Evolutionary conservation across 2,113 vertebrate genomes (phyloP).

Genomic region (Takifugu bimaculatus): DNA sequence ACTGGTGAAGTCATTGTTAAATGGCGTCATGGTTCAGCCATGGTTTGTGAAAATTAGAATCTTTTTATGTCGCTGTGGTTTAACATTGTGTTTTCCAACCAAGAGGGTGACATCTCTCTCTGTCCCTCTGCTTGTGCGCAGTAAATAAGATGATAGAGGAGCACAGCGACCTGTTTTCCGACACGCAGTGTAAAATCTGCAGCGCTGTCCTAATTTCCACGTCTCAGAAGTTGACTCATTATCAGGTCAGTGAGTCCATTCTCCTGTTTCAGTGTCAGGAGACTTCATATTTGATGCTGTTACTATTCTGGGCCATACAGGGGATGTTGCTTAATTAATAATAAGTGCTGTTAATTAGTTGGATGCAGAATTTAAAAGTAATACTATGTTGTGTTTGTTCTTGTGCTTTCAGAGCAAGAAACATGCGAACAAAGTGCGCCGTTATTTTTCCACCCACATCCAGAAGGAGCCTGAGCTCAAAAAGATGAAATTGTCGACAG

Average conservation of each 20-base stretch:
- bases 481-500: conserved; percentile 55
- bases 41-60: not conserved
- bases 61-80: conserved; percentile 5
- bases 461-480: conserved; percentile 74
- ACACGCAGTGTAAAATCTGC: conserved; percentile 93
- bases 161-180: conserved; percentile 91
- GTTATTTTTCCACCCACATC: conserved; percentile 82
- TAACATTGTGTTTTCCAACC: not conserved
- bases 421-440: conserved; percentile 93
- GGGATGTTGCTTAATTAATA: not conserved
- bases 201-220: conserved; percentile 93
- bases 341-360: not conserved
- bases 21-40: not conserved
- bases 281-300: not conserved
- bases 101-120: conserved; percentile 8
- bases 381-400: not conserved
- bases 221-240: conserved; percentile 95
- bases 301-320: not conserved
- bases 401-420: conserved; percentile 87
- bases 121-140: conserved; percentile 51
- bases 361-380: too few species aligned
- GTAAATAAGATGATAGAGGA: conserved; percentile 91
- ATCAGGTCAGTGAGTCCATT: conserved; percentile 81
- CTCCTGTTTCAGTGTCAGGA: not conserved
- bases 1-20: too few species aligned